These are phyloP conservation scores for Cenopis cana DNA, from an alignment of 2,888 invertebrate species.

Conservation along the genomic window DNA sequence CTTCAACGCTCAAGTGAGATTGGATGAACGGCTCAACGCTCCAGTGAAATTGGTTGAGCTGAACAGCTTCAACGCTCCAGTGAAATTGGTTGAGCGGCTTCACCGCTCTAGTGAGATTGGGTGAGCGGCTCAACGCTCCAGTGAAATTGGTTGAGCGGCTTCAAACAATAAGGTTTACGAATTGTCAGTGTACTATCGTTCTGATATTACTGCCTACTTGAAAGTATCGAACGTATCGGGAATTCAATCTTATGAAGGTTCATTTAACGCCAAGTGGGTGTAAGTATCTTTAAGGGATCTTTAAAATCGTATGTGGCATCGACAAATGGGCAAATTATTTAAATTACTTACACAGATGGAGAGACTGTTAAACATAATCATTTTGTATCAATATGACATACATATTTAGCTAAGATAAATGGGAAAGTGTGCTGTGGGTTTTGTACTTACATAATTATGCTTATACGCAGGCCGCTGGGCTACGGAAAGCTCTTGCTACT, in stretches of 20 bases:
- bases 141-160: too few species aligned
- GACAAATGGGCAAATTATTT: constrained; percentile 74
- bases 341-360: constrained; percentile 55
- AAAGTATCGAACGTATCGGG: constrained; percentile 31
- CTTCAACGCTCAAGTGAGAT: too few species aligned
- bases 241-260: constrained; percentile 45
- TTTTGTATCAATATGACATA: constrained; percentile 25
- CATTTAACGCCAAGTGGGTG: constrained; percentile 47
- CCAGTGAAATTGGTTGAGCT: too few species aligned
- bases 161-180: not conserved
- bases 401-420: constrained; percentile 34
- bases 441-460: constrained; percentile 29
- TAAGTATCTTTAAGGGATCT: constrained; percentile 60
- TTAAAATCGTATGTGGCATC: constrained; percentile 66
- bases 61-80: too few species aligned
- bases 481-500: too few species aligned
- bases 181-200: too few species aligned
- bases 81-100: too few species aligned
- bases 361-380: constrained; percentile 18
- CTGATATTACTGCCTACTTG: not conserved
- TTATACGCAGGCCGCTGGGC: too few species aligned
- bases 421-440: not conserved
- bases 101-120: too few species aligned
- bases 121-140: too few species aligned
- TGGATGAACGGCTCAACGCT: too few species aligned